A percentile compares a stretch with the other conserved stretches of the same genome.
Evolutionary conservation across 2,888 invertebrate species (phyloP).

Genomic region (Teleogryllus oceanicus): DNA sequence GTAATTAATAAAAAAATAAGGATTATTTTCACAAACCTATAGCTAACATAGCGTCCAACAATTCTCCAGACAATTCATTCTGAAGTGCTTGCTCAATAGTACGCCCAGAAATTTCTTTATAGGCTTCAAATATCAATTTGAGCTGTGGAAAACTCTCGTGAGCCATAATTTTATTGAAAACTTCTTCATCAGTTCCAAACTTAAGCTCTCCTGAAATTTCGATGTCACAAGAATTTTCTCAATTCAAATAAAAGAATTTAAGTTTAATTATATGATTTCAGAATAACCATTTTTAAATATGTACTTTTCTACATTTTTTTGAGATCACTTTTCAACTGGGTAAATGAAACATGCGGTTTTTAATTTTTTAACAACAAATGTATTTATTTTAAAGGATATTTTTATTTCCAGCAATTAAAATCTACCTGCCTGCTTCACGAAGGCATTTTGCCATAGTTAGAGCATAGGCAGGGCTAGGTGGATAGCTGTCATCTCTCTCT

Average conservation of each 20-base stretch:
- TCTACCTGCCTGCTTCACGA: constrained; percentile 27
- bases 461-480: constrained; percentile 27
- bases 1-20: background rate
- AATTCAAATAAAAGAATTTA: no score
- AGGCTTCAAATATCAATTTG: constrained; percentile 66
- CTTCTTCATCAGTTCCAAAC: constrained; percentile 70
- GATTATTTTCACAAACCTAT: constrained; percentile 53
- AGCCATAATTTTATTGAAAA: constrained; percentile 68
- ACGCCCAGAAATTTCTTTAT: constrained; percentile 67
- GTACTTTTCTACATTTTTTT: background rate
- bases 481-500: constrained; percentile 22
- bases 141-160: constrained; percentile 73
- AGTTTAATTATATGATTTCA: no score
- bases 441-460: constrained; percentile 26
- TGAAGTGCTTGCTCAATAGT: constrained; percentile 71
- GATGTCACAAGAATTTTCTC: no score
- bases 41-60: constrained; percentile 65
- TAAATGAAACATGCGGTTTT: no score
- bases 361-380: no score
- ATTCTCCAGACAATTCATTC: constrained; percentile 63
- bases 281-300: background rate
- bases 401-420: background rate
- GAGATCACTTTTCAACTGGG: no score
- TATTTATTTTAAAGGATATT: no score
- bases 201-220: constrained; percentile 55